Conservation (phyloP, 2,888 invertebrate species). For the Polydrusus tereticollis region DNA sequence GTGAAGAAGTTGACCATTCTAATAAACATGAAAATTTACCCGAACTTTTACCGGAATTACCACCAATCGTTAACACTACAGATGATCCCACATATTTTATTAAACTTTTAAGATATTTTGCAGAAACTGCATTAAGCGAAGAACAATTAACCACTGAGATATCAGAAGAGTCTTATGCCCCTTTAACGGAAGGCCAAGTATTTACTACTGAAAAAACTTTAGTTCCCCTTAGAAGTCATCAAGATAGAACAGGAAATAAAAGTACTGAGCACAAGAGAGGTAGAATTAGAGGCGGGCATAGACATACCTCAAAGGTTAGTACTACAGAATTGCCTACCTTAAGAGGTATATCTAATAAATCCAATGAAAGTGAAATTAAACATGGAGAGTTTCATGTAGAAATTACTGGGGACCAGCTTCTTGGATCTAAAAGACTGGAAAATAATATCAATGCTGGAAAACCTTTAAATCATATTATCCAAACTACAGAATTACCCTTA, state of each 20-base stretch:
- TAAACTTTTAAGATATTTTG: conserved; percentile 36
- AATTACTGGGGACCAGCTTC: neutral
- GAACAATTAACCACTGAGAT: neutral
- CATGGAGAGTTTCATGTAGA: neutral
- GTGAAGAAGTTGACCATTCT: neutral
- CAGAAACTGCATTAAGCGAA: neutral
- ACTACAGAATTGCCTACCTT: conserved; percentile 20
- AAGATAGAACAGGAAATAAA: neutral
- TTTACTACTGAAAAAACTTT: conserved; percentile 18
- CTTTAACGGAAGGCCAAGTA: conserved; percentile 25
- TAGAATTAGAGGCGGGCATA: neutral
- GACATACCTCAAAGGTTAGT: conserved; percentile 3
- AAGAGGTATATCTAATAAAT: conserved; percentile 7
- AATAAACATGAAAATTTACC: neutral
- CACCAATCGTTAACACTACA: neutral
- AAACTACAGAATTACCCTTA: neutral
- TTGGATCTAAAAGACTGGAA: neutral
- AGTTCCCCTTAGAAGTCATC: neutral
- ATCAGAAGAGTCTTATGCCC: conserved; percentile 18
- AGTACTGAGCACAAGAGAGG: neutral
- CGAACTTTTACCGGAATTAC: neutral
- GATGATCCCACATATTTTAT: conserved; percentile 24
- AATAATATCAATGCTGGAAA: neutral
- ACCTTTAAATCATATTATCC: no score
- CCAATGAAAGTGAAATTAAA: neutral